A percentile compares a stretch with the other conserved stretches of the same genome.
Evolutionary conservation across 2,113 vertebrate genomes (phyloP).

Genomic region (Theropithecus gelada): DNA sequence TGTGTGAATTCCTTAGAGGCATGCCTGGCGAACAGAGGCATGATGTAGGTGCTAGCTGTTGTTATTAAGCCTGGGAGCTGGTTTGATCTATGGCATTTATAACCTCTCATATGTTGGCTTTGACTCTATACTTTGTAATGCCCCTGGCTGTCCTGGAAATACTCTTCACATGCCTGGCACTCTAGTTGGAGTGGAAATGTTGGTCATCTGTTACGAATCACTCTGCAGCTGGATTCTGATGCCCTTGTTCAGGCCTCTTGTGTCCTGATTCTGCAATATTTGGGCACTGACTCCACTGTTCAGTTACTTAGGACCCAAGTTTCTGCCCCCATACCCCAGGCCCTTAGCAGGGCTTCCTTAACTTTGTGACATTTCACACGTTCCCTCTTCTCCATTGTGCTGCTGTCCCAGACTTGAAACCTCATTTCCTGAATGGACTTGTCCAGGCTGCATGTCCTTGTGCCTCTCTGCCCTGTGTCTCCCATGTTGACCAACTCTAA

Average conservation of each 20-base stretch:
- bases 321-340: not conserved
- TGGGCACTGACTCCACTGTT: not conserved
- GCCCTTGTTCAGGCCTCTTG: not conserved
- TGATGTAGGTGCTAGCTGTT: not conserved
- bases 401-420: not conserved
- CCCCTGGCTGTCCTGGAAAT: not conserved
- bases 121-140: not conserved
- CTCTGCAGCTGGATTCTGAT: not conserved
- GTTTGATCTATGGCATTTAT: not conserved
- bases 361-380: not conserved
- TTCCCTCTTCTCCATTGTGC: not conserved
- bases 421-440: not conserved
- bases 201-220: not conserved
- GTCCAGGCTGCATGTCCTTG: not conserved
- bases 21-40: not conserved
- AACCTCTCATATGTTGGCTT: not conserved
- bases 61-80: not conserved
- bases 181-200: not conserved
- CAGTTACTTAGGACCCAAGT: not conserved
- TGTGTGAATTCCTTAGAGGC: not conserved
- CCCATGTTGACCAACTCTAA: not conserved
- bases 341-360: not conserved
- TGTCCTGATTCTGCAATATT: not conserved
- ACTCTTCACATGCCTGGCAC: not conserved
- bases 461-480: not conserved